Evolutionary conservation across 1,140 invertebrate species (phyloP).

Genomic region (Drosophila obscura): DNA sequence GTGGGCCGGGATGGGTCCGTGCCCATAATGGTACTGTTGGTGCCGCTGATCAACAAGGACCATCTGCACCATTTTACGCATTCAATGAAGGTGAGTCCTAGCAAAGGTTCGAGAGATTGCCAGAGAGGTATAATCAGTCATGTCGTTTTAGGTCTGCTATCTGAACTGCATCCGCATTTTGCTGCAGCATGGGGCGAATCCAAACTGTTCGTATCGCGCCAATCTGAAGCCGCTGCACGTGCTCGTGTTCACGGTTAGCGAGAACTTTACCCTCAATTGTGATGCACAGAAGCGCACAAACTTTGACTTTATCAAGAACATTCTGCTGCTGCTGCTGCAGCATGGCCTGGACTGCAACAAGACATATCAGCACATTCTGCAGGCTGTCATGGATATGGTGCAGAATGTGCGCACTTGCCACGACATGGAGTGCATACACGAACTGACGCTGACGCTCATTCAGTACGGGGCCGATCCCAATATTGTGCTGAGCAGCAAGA

Average conservation of each 20-base stretch:
- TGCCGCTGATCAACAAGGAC: conserved; percentile 90
- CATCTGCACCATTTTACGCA: conserved; percentile 90
- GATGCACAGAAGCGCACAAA: conserved; percentile 87
- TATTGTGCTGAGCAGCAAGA: conserved; percentile 85
- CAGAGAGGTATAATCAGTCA: background rate
- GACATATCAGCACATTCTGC: conserved; percentile 88
- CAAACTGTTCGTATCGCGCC: conserved; percentile 89
- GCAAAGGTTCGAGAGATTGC: background rate
- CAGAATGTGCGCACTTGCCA: conserved; percentile 87
- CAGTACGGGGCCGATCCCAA: conserved; percentile 88
- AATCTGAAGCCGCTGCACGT: conserved; percentile 90
- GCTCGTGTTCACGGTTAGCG: conserved; percentile 89
- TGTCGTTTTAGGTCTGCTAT: conserved; percentile 87
- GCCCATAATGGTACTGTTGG: conserved; percentile 89
- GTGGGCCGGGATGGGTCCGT: conserved; percentile 89
- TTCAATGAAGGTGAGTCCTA: conserved; percentile 87
- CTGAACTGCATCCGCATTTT: conserved; percentile 89
- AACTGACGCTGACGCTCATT: conserved; percentile 88
- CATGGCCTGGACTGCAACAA: conserved; percentile 89
- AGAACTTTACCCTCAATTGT: conserved; percentile 89
- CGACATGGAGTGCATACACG: conserved; percentile 89
- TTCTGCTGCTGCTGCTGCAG: conserved; percentile 88
- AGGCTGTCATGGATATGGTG: conserved; percentile 89
- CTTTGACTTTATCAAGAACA: conserved; percentile 88
- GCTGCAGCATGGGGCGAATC: conserved; percentile 89